Evolutionary conservation across 2,888 invertebrate species (phyloP).

Genomic region (Synergus umbraculus): DNA sequence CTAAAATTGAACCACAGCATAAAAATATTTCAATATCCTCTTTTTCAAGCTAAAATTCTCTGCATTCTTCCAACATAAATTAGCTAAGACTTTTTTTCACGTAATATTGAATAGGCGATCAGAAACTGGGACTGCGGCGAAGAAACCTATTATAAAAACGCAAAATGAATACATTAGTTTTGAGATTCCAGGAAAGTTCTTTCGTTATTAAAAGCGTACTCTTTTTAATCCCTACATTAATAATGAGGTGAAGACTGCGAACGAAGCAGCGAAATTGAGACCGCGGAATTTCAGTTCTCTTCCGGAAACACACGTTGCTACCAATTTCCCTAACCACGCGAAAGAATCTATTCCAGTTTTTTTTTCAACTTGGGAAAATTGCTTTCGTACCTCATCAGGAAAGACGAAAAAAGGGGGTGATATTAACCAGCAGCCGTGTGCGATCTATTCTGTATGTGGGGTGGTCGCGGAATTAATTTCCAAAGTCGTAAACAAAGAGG

Average conservation of each 20-base stretch:
- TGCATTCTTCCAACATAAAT: background rate
- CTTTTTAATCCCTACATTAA: slow-evolving; percentile 27
- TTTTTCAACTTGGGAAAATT: slow-evolving; percentile 46
- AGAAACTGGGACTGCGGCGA: slow-evolving; percentile 1
- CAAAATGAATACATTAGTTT: slow-evolving; percentile 34
- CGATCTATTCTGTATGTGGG: slow-evolving; percentile 62
- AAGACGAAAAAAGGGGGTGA: slow-evolving; percentile 50
- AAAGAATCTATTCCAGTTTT: slow-evolving; percentile 30
- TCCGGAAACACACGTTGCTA: slow-evolving; percentile 27
- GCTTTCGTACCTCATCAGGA: slow-evolving; percentile 25
- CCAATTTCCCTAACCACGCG: slow-evolving; percentile 35
- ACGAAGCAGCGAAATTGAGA: slow-evolving; percentile 9
- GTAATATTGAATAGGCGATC: background rate
- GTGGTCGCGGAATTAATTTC: slow-evolving; percentile 68
- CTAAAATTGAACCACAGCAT: background rate
- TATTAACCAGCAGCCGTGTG: slow-evolving; percentile 46
- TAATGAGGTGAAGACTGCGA: slow-evolving; percentile 33
- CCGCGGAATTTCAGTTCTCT: slow-evolving; percentile 35
- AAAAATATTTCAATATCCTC: background rate
- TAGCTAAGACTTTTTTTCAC: background rate
- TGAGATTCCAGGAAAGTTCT: slow-evolving; percentile 28
- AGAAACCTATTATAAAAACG: slow-evolving; percentile 21
- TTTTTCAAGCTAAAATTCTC: background rate
- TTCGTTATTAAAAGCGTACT: slow-evolving; percentile 33
- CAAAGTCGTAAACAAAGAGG: slow-evolving; percentile 73